These are phyloP conservation scores for Corapipo altera DNA, from an alignment of 2,113 vertebrate genomes.

Conservation along the genomic window DNA sequence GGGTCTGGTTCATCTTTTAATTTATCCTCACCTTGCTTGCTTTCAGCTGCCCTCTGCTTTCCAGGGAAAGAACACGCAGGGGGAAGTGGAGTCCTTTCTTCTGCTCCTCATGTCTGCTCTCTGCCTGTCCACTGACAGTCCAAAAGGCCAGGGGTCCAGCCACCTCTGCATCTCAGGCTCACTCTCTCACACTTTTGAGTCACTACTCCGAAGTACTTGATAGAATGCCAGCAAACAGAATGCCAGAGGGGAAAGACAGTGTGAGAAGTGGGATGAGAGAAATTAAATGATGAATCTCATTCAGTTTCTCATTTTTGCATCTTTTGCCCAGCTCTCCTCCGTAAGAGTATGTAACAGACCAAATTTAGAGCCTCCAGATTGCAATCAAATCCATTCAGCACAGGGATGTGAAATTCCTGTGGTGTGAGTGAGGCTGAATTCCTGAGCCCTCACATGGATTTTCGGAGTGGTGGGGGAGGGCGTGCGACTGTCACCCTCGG, in stretches of 20 bases:
- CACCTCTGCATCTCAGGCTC: neutral
- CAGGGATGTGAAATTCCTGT: neutral
- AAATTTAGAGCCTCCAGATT: constrained; percentile 5
- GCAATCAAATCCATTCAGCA: neutral
- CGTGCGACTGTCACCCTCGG: accelerated
- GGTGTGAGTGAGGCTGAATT: neutral
- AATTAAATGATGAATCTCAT: neutral
- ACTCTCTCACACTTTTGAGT: neutral
- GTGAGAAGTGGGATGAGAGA: neutral
- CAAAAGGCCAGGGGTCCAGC: neutral
- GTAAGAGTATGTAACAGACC: neutral
- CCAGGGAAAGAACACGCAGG: neutral
- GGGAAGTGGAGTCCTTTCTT: neutral
- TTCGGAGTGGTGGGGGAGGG: neutral
- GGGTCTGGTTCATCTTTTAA: neutral
- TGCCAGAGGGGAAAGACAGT: neutral
- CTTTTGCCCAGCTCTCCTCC: neutral
- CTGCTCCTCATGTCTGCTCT: neutral
- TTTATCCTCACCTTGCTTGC: neutral
- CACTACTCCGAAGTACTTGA: neutral
- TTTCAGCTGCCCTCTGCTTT: neutral
- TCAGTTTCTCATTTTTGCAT: neutral
- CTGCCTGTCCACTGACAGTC: neutral
- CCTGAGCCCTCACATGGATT: neutral
- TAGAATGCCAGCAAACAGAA: neutral